These are phyloP conservation scores for Drosophila punjabiensis DNA, from an alignment of 1,140 invertebrate genomes.

Conservation along the genomic window DNA sequence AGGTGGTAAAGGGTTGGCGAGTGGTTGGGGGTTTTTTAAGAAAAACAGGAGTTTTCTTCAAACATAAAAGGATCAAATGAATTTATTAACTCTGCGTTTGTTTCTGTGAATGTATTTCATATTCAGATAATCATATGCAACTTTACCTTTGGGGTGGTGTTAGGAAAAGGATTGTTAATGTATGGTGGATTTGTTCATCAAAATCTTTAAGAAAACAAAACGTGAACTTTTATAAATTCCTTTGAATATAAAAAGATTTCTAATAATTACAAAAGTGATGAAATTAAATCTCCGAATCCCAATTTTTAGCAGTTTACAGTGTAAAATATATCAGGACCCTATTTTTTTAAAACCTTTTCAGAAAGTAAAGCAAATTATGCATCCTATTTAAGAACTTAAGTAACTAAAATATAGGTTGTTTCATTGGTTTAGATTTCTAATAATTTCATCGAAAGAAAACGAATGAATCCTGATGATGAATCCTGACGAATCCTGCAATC, in stretches of 20 bases:
- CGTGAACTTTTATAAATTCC: neutral
- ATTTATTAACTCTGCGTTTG: slow-evolving; percentile 1
- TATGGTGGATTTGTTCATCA: neutral
- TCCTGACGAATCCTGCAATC: slow-evolving; percentile 5
- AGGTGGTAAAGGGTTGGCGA: slow-evolving; percentile 8
- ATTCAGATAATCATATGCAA: neutral
- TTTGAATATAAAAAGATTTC: neutral
- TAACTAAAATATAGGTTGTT: neutral
- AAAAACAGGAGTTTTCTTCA: neutral
- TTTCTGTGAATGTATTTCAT: slow-evolving; percentile 1
- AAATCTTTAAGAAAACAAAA: neutral
- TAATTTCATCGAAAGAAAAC: neutral
- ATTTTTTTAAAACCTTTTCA: neutral
- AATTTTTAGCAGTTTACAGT: neutral
- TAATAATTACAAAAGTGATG: neutral
- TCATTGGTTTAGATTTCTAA: neutral
- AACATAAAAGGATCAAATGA: slow-evolving; percentile 1
- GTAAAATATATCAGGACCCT: neutral
- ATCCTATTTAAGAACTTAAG: neutral
- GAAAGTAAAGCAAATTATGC: neutral
- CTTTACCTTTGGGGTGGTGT: neutral
- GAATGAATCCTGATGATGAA: neutral
- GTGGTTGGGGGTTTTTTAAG: neutral
- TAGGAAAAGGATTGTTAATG: neutral
- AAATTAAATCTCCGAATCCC: neutral